phyloP scores from a whole-genome alignment of 2,888 invertebrate species.

The Helicoverpa assulta region DNA sequence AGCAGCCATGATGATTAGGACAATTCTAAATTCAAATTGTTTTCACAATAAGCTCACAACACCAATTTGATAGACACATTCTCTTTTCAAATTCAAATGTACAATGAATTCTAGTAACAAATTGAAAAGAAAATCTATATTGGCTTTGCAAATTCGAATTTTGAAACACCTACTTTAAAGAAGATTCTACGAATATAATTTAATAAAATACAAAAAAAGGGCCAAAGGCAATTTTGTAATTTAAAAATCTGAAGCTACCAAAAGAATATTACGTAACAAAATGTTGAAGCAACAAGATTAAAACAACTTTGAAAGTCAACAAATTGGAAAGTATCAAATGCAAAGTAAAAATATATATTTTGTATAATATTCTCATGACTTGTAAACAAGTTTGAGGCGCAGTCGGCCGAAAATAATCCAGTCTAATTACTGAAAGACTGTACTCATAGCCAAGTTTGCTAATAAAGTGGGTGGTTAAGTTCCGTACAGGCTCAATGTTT shows the following conservation, averaged over 20 bases:
- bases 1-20: conserved; percentile 31
- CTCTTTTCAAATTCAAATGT: neutral
- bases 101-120: neutral
- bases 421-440: conserved; percentile 87
- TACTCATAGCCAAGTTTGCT: conserved; percentile 85
- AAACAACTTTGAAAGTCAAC: conserved; percentile 23
- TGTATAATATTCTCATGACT: conserved; percentile 62
- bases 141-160: neutral
- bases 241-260: conserved; percentile 1
- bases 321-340: conserved; percentile 44
- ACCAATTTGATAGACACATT: neutral
- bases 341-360: conserved; percentile 55
- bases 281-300: conserved; percentile 4
- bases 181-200: conserved; percentile 3
- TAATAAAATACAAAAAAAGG: neutral
- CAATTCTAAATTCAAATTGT: neutral
- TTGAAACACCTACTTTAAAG: neutral
- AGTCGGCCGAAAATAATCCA: conserved; percentile 85
- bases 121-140: neutral
- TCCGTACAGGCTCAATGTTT: conserved; percentile 71
- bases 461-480: conserved; percentile 88
- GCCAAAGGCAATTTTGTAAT: conserved; percentile 6
- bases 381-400: conserved; percentile 74
- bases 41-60: neutral
- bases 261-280: neutral